Percentiles rank a stretch among this genome's conserved stretches.
phyloP scores from a whole-genome alignment of 2,113 vertebrate genomes.

The Cairina moschata region DNA sequence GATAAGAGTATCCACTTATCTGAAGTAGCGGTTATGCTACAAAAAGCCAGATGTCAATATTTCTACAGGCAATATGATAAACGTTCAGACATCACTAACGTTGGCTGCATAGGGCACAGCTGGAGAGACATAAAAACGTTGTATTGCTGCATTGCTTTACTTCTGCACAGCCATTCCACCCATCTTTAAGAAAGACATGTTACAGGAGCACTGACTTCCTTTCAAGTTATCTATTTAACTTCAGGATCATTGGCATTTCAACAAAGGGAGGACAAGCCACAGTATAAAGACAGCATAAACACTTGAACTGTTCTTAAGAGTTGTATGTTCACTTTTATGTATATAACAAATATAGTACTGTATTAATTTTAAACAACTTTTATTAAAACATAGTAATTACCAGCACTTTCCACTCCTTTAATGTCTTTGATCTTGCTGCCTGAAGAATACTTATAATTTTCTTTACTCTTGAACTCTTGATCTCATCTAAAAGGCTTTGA shows the following conservation, averaged over 20 bases:
- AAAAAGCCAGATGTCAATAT: neutral
- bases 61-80: neutral
- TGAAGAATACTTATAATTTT: slow-evolving; percentile 84
- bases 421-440: slow-evolving; percentile 77
- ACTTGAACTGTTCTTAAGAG: neutral
- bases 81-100: neutral
- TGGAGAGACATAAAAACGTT: neutral
- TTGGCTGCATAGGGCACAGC: neutral
- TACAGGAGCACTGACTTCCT: neutral
- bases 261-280: neutral
- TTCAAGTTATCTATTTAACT: neutral
- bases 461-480: slow-evolving; percentile 82
- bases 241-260: neutral
- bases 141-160: neutral
- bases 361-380: neutral
- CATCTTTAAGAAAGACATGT: neutral
- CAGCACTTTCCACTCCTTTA: slow-evolving; percentile 84
- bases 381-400: slow-evolving; percentile 60
- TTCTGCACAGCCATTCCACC: neutral
- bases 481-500: slow-evolving; percentile 83
- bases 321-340: neutral
- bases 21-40: neutral
- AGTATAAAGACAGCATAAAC: neutral
- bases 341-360: neutral
- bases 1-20: neutral